phyloP scores from a whole-genome alignment of 2,888 invertebrate genomes.

The Sminthurides aquaticus region DNA sequence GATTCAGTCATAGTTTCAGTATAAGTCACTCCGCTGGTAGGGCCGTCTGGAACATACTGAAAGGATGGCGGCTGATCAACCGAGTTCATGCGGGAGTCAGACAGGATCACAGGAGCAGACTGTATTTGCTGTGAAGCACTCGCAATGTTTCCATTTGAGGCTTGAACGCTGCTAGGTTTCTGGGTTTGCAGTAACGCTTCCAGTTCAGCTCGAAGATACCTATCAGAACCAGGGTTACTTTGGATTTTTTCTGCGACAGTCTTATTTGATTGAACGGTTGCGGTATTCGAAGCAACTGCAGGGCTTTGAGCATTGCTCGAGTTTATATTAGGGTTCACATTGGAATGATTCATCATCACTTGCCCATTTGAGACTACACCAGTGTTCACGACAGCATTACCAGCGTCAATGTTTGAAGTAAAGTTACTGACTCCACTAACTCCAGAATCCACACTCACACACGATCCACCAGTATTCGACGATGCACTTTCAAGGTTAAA shows the following conservation, averaged over 20 bases:
- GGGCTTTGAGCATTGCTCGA: background rate
- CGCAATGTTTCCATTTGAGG: background rate
- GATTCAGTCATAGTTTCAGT: background rate
- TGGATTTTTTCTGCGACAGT: slow-evolving; percentile 12
- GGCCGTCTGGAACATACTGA: background rate
- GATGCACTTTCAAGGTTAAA: background rate
- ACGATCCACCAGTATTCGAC: background rate
- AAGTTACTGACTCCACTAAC: background rate
- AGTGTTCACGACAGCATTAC: background rate
- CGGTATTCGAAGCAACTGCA: background rate
- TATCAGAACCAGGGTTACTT: slow-evolving; percentile 18
- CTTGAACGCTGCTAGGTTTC: background rate
- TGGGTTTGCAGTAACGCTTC: slow-evolving; percentile 10
- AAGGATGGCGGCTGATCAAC: background rate
- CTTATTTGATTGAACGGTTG: background rate
- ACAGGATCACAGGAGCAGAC: background rate
- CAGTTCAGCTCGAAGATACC: slow-evolving; percentile 14
- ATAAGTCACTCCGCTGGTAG: background rate
- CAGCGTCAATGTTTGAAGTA: background rate
- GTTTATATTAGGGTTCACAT: background rate
- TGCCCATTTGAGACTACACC: background rate
- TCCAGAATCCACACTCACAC: background rate
- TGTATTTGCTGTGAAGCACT: background rate
- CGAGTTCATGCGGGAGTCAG: background rate
- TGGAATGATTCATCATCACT: background rate